Conservation (phyloP, 1,140 invertebrate genomes). For the Magallana ariakensis region DNA sequence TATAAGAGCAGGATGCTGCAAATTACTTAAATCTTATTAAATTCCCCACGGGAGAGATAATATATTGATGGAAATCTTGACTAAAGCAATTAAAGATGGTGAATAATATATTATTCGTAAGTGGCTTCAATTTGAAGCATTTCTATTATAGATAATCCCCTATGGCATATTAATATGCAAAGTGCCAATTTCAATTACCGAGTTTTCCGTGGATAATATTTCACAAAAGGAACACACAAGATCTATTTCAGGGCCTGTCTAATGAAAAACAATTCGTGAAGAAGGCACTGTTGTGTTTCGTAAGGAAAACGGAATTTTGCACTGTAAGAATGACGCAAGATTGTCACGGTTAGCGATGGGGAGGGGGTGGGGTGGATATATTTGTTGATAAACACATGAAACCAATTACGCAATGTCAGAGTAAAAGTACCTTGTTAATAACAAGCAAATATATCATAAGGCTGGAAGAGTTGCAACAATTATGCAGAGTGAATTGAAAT, state of each 20-base stretch:
- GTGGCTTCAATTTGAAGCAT: neutral
- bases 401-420: neutral
- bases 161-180: neutral
- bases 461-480: no score
- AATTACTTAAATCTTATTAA: constrained; percentile 11
- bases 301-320: neutral
- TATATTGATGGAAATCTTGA: neutral
- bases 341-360: neutral
- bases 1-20: neutral
- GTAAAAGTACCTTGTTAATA: no score
- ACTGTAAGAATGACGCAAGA: neutral
- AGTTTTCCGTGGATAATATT: neutral
- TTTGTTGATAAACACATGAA: neutral
- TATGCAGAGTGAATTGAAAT: no score
- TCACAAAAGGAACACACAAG: no score
- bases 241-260: no score
- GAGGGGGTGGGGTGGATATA: neutral
- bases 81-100: neutral
- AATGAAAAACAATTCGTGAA: neutral
- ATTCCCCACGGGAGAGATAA: neutral
- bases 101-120: neutral
- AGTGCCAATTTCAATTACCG: constrained; percentile 26
- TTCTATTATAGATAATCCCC: neutral
- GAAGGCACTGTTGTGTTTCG: neutral
- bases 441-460: no score